A percentile compares a stretch with the other conserved stretches of the same genome.
phyloP scores from a whole-genome alignment of 2,797 vertebrate genomes.

The Chanos chanos region DNA sequence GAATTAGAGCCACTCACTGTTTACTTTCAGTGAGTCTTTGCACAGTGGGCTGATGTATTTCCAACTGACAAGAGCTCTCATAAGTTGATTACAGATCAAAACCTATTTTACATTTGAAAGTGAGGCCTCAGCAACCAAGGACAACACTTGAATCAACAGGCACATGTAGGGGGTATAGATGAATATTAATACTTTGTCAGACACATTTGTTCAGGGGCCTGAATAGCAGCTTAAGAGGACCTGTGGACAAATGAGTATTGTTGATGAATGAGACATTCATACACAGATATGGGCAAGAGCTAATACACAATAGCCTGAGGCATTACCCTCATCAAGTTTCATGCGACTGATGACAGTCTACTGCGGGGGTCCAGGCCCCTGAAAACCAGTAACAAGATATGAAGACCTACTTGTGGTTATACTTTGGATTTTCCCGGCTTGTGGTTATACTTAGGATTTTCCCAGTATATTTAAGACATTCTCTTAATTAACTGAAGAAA shows the following conservation, averaged over 20 bases:
- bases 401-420: constrained; percentile 13
- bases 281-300: constrained; percentile 13
- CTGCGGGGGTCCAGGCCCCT: constrained; percentile 7
- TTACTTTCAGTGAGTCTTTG: constrained; percentile 40
- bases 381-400: constrained; percentile 5
- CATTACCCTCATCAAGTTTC: constrained; percentile 16
- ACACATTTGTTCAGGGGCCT: constrained; percentile 28
- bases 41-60: constrained; percentile 26
- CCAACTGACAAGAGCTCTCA: constrained; percentile 67
- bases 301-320: constrained; percentile 22
- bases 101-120: constrained; percentile 74
- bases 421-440: constrained; percentile 1
- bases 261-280: constrained; percentile 23
- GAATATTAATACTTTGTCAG: constrained; percentile 61
- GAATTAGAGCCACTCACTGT: constrained; percentile 14
- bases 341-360: constrained; percentile 25
- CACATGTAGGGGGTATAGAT: constrained; percentile 48
- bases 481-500: no score
- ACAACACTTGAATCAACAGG: constrained; percentile 56
- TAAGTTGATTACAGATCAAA: constrained; percentile 74
- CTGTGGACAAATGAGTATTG: constrained; percentile 46
- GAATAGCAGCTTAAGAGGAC: constrained; percentile 29
- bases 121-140: constrained; percentile 53
- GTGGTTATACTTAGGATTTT: no score
- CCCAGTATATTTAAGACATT: no score